Evolutionary conservation across 2,797 vertebrate species (phyloP).

Genomic region (Sarcoramphus papa): DNA sequence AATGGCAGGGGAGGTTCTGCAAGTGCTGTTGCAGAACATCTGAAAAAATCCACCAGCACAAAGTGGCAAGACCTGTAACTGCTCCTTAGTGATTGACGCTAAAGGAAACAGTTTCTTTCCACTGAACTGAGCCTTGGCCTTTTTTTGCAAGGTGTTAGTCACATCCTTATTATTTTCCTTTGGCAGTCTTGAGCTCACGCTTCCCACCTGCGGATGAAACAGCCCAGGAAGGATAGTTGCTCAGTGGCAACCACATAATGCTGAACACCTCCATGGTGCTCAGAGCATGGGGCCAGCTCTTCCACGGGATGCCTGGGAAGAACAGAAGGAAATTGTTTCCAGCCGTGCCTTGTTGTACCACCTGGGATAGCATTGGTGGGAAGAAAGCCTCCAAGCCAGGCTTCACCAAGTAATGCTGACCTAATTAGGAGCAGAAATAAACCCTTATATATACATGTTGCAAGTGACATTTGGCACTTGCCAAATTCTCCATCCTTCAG

Average conservation of each 20-base stretch:
- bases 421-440: background rate
- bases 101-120: background rate
- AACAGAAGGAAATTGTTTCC: background rate
- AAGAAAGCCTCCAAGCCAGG: background rate
- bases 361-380: background rate
- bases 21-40: background rate
- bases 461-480: background rate
- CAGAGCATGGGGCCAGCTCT: background rate
- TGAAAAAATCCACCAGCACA: background rate
- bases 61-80: background rate
- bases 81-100: background rate
- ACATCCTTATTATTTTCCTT: background rate
- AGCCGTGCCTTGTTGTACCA: background rate
- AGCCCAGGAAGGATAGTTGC: conserved; percentile 5
- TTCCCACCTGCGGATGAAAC: background rate
- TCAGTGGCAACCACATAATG: background rate
- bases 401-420: background rate
- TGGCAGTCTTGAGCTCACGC: background rate
- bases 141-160: background rate
- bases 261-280: background rate
- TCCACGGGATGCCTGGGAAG: background rate
- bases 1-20: background rate
- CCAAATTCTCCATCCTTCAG: background rate
- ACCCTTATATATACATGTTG: background rate
- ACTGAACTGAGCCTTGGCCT: background rate